Evolutionary conservation across 1,140 invertebrate species (phyloP).

Genomic region (Lordiphosa stackelbergi): DNA sequence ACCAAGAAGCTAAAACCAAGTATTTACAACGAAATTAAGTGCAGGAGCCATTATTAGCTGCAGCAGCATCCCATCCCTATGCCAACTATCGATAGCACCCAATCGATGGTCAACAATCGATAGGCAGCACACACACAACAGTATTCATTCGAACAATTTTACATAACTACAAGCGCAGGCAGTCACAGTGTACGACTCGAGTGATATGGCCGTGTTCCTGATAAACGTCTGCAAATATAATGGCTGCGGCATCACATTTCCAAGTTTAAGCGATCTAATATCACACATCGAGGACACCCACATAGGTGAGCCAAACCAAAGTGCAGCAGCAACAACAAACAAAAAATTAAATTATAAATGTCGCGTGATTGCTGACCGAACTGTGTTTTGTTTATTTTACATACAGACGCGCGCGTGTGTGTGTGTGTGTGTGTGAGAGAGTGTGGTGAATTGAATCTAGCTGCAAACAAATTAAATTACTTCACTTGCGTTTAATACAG

Average conservation of each 20-base stretch:
- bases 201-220: slow-evolving; percentile 89
- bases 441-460: slow-evolving; percentile 45
- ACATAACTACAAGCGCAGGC: slow-evolving; percentile 58
- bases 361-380: slow-evolving; percentile 52
- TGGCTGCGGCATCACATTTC: slow-evolving; percentile 89
- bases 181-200: slow-evolving; percentile 73
- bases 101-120: slow-evolving; percentile 42
- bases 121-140: slow-evolving; percentile 37
- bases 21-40: slow-evolving; percentile 24
- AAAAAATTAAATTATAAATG: slow-evolving; percentile 44
- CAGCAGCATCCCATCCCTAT: slow-evolving; percentile 17
- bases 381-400: slow-evolving; percentile 70
- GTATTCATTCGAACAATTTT: slow-evolving; percentile 56
- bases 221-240: slow-evolving; percentile 92
- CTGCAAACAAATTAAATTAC: slow-evolving; percentile 26
- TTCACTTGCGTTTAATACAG: slow-evolving; percentile 28
- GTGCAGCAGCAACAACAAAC: slow-evolving; percentile 28
- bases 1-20: slow-evolving; percentile 8
- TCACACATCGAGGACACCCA: slow-evolving; percentile 91
- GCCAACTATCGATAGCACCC: slow-evolving; percentile 34
- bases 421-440: slow-evolving; percentile 19
- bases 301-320: slow-evolving; percentile 82
- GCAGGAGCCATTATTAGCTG: slow-evolving; percentile 11
- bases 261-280: slow-evolving; percentile 87
- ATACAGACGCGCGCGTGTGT: slow-evolving; percentile 15